phyloP scores from a whole-genome alignment of 2,888 invertebrate species.

The Oconnorella tubifera region DNA sequence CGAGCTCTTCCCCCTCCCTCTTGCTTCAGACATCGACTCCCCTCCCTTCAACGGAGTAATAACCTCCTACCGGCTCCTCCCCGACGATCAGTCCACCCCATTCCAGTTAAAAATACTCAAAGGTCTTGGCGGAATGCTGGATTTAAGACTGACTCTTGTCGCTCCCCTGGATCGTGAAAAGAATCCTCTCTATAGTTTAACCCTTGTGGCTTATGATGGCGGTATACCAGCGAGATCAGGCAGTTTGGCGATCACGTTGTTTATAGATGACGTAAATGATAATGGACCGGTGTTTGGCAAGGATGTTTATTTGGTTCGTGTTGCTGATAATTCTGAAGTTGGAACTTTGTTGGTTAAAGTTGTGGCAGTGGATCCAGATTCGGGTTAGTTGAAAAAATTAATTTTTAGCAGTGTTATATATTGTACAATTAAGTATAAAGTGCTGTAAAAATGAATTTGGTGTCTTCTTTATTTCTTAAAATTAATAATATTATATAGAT shows the following conservation, averaged over 20 bases:
- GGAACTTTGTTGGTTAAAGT: constrained; percentile 36
- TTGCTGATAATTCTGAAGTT: constrained; percentile 35
- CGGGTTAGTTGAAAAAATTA: constrained; percentile 24
- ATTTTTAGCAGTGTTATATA: no score
- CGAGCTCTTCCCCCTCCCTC: constrained; percentile 7
- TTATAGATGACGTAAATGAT: constrained; percentile 38
- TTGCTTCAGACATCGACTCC: constrained; percentile 12
- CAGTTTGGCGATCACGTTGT: constrained; percentile 33
- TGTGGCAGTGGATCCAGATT: constrained; percentile 36
- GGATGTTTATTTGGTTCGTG: constrained; percentile 35
- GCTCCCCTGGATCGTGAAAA: constrained; percentile 41
- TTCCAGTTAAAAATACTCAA: background rate
- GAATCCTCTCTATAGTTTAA: constrained; percentile 36
- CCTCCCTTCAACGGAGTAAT: constrained; percentile 10
- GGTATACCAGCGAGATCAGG: constrained; percentile 32
- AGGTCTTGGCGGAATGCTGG: background rate
- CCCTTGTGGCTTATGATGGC: constrained; percentile 38
- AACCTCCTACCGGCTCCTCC: constrained; percentile 1
- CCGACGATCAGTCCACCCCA: background rate
- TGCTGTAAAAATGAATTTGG: no score
- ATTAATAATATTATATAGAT: no score
- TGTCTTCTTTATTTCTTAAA: no score
- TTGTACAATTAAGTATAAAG: no score
- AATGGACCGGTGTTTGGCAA: constrained; percentile 36
- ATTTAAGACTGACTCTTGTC: constrained; percentile 5